phyloP scores from a whole-genome alignment of 1,140 invertebrate genomes.

The Neodiprion lecontei region DNA sequence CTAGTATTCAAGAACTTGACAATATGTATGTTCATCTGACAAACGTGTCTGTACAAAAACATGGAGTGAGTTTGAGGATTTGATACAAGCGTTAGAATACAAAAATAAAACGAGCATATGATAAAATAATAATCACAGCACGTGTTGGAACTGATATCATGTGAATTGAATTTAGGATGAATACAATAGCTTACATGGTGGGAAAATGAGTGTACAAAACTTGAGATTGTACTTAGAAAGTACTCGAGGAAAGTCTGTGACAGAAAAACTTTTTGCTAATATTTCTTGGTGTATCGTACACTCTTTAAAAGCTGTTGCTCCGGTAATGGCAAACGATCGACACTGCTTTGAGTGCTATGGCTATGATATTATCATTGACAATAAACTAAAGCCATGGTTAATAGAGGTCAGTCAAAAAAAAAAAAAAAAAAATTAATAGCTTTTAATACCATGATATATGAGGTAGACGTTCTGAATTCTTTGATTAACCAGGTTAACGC shows the following conservation, averaged over 20 bases:
- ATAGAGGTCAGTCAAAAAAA: constrained; percentile 67
- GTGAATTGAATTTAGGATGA: constrained; percentile 72
- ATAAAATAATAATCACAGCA: neutral
- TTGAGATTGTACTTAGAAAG: constrained; percentile 89
- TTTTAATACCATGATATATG: neutral
- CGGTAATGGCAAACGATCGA: constrained; percentile 77
- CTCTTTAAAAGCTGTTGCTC: constrained; percentile 79
- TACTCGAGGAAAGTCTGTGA: constrained; percentile 86
- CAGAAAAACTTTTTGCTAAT: constrained; percentile 81
- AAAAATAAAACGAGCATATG: neutral
- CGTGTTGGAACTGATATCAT: constrained; percentile 20
- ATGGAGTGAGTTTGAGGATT: constrained; percentile 69
- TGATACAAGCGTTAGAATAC: constrained; percentile 20
- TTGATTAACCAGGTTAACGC: constrained; percentile 81
- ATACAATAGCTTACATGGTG: constrained; percentile 93
- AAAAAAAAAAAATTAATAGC: constrained; percentile 14
- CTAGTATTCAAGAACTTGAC: constrained; percentile 75
- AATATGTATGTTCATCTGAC: constrained; percentile 90
- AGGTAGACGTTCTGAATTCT: constrained; percentile 8
- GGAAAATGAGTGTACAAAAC: constrained; percentile 94
- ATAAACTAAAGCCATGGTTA: constrained; percentile 85
- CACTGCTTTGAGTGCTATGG: constrained; percentile 87
- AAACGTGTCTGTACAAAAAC: constrained; percentile 89
- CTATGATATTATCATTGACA: constrained; percentile 89
- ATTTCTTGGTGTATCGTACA: constrained; percentile 92